Evolutionary conservation across 2,113 vertebrate species (phyloP), one percentile per base, ranked within the genome.

Genomic region (Stegastes partitus): DNA sequence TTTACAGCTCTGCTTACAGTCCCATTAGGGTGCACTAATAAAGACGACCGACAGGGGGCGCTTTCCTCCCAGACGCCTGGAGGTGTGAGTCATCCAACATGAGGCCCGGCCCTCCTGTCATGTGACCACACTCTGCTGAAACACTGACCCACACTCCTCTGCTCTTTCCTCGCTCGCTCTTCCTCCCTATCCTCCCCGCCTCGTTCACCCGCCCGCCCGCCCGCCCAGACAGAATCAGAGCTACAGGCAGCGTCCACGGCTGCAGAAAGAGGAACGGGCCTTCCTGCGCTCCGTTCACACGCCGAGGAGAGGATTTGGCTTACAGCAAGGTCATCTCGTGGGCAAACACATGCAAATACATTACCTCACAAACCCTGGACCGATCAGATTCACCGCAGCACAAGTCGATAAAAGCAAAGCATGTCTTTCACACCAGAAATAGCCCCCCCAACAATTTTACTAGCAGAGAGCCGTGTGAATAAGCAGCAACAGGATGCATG

Each of bases 51-150:
- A 67, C 64, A 87, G 85, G 90, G 56, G 91, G 86, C 70, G 69
- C 73, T 47, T 70, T 69, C 31, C 16, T 51, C 50, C 51, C 57
- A 87, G 69, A 74, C 28, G 54, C 71, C 59, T 31, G 21, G 70
- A 86, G 55, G 59, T 69, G 75, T 91, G 91, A 93, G 85, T 92
- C 87, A 91, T 88, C 69, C 65, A 37, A 74, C 63, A 71, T 56
- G 64, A 87, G 68, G 86, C 87, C 79, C 68, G 34, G 59, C 88
- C 79, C 68, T 70, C 76, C 11, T 16, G 44, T 92, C 87, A 90
- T 86, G 86, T 93, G 91, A 92, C 76, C 68, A 55, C 19, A 62
- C 63, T 62, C 55, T 73, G 73, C 85, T 85, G 82, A 81, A 89
- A 89, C 79, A 87, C 73, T 89, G 83, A 90, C 84, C 88, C 83